Conservation (phyloP, 2,113 vertebrate genomes). For the Malurus elegans region DNA sequence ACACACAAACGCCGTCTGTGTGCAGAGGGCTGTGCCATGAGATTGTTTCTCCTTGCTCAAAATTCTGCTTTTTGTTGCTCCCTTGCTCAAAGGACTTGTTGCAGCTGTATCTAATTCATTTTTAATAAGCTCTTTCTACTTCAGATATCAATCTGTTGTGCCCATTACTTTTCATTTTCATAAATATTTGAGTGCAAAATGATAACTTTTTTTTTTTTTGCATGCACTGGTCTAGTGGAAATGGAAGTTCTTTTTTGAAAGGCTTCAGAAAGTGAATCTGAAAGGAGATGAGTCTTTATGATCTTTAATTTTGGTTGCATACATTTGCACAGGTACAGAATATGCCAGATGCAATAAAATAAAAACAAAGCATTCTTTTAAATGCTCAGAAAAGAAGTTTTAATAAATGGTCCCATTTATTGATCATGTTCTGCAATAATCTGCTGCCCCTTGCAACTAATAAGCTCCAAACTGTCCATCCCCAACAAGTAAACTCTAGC, state of each 20-base stretch:
- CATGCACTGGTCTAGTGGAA: neutral
- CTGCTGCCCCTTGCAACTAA: neutral
- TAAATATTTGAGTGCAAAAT: conserved; percentile 17
- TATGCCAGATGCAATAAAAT: neutral
- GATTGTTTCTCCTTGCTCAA: conserved; percentile 3
- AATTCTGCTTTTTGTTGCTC: conserved; percentile 42
- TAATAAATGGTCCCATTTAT: neutral
- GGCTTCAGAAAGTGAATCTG: neutral
- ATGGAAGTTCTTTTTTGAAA: neutral
- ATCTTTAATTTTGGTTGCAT: neutral
- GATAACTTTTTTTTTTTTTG: neutral
- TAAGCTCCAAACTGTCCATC: neutral
- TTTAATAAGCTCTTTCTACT: conserved; percentile 58
- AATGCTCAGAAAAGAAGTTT: neutral
- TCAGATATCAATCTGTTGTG: conserved; percentile 36
- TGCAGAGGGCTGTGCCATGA: neutral
- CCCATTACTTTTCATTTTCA: conserved; percentile 41
- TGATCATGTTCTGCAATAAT: neutral
- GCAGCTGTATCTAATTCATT: conserved; percentile 51
- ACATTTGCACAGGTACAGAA: neutral
- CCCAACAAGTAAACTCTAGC: neutral
- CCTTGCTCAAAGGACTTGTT: conserved; percentile 24
- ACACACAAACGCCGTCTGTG: neutral
- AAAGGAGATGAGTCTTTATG: neutral
- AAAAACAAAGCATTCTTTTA: neutral